A percentile compares a stretch with the other conserved stretches of the same genome.
Conservation (phyloP, 2,113 vertebrate species). For the Syngnathus floridae region DNA sequence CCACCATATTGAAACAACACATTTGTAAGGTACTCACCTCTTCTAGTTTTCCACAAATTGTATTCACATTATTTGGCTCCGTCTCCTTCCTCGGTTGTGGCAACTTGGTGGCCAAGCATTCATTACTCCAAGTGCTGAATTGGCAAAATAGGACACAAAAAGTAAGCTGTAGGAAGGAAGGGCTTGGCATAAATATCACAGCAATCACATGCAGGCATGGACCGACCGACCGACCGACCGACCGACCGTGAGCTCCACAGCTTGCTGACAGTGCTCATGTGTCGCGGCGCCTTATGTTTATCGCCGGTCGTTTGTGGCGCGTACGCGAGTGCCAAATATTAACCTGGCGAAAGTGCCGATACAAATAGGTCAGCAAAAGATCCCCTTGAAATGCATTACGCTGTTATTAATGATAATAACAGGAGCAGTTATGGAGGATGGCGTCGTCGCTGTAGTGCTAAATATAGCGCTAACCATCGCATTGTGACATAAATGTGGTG, state of each 20-base stretch:
- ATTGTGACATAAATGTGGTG: constrained; percentile 8
- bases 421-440: neutral
- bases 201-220: neutral
- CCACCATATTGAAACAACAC: neutral
- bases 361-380: constrained; percentile 11
- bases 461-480: constrained; percentile 6
- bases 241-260: neutral
- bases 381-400: neutral
- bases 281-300: neutral
- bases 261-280: neutral
- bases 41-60: constrained; percentile 51
- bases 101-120: constrained; percentile 60
- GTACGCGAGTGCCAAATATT: neutral
- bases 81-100: constrained; percentile 53
- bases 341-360: constrained; percentile 4
- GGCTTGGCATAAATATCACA: neutral
- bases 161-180: neutral
- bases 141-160: constrained; percentile 28
- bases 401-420: constrained; percentile 7
- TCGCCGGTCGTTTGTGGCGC: constrained; percentile 3
- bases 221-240: too few relatives aligned
- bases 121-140: constrained; percentile 58
- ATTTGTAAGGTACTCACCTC: constrained; percentile 57
- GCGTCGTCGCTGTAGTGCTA: neutral
- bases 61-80: constrained; percentile 69